These are phyloP conservation scores for Steatocranus sp. DNA, from an alignment of 2,797 vertebrate species.

Conservation along the genomic window DNA sequence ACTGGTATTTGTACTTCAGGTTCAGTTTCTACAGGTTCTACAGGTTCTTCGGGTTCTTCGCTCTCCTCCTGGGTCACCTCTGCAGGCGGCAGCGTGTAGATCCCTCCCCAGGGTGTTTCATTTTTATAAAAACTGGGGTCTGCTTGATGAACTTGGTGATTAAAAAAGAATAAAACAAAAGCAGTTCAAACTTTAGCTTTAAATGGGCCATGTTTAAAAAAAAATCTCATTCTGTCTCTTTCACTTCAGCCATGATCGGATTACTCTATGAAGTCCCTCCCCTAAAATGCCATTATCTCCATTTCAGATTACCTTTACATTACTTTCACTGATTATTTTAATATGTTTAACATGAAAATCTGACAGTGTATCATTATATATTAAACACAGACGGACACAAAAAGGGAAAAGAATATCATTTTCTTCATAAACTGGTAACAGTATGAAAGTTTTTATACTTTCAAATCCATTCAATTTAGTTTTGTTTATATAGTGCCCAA, in stretches of 20 bases:
- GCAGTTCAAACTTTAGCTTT: background rate
- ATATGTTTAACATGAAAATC: background rate
- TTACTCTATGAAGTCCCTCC: background rate
- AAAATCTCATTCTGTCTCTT: background rate
- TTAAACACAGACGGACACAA: background rate
- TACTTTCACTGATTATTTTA: background rate
- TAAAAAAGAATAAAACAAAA: background rate
- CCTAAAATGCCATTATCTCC: background rate
- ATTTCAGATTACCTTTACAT: background rate
- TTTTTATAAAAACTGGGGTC: background rate
- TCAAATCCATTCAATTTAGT: background rate
- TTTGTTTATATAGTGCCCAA: background rate
- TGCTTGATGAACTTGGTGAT: background rate
- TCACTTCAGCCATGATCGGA: background rate
- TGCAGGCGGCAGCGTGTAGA: slow-evolving; percentile 34
- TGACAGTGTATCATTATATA: background rate
- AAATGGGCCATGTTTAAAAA: background rate
- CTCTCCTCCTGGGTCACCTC: background rate
- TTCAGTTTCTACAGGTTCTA: background rate
- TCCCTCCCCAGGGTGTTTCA: background rate
- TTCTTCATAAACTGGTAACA: background rate
- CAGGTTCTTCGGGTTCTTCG: background rate
- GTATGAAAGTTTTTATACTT: background rate
- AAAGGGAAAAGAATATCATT: background rate
- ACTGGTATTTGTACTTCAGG: accelerated